Evolutionary conservation across 2,113 vertebrate genomes (phyloP).

Genomic region (Gadus chalcogrammus): DNA sequence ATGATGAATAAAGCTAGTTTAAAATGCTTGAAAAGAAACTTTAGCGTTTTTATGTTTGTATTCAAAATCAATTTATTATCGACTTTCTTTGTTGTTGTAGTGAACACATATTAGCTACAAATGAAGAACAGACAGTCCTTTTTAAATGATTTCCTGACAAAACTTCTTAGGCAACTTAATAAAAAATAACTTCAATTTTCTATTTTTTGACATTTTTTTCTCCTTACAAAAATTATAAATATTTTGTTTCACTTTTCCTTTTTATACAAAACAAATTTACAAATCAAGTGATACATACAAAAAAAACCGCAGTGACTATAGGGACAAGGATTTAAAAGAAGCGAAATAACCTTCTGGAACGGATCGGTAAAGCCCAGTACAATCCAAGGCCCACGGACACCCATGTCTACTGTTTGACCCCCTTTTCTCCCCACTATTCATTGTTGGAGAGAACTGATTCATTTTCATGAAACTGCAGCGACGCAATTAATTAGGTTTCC

Average conservation of each 20-base stretch:
- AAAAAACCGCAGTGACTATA: conserved; percentile 57
- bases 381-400: conserved; percentile 31
- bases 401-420: conserved; percentile 8
- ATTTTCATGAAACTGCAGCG: not conserved
- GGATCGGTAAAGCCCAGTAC: conserved; percentile 30
- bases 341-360: conserved; percentile 14
- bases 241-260: conserved; percentile 70
- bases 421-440: conserved; percentile 18
- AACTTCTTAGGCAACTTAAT: conserved; percentile 64
- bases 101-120: conserved; percentile 67
- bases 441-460: not conserved
- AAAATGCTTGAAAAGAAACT: no score
- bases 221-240: conserved; percentile 80
- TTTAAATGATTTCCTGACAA: conserved; percentile 51
- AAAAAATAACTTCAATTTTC: conserved; percentile 69
- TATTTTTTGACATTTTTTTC: conserved; percentile 50
- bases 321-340: conserved; percentile 21
- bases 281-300: conserved; percentile 61
- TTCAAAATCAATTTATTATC: conserved; percentile 75
- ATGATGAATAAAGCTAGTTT: no score
- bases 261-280: conserved; percentile 73
- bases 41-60: conserved; percentile 33
- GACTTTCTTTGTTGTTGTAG: conserved; percentile 62
- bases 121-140: conserved; percentile 60
- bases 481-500: not conserved